Evolutionary conservation across 2,797 vertebrate genomes (phyloP).

Genomic region (Poeciliopsis turneri): DNA sequence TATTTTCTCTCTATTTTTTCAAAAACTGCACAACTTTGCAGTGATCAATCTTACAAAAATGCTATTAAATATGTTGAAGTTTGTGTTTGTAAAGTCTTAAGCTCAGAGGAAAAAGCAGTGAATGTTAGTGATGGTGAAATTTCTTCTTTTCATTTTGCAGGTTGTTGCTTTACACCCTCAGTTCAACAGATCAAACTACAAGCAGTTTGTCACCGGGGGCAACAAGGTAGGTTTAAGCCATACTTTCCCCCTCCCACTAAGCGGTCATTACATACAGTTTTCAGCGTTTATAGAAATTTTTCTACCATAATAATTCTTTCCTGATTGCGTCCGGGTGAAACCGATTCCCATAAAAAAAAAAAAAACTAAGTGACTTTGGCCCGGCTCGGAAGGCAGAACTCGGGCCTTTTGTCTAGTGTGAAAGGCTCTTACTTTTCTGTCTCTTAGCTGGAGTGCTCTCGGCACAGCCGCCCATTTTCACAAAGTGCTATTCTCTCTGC

Average conservation of each 20-base stretch:
- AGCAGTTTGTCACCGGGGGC: conserved; percentile 97
- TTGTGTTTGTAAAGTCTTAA: background rate
- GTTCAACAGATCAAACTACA: conserved; percentile 93
- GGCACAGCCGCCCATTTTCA: conserved; percentile 81
- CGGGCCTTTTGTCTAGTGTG: conserved; percentile 66
- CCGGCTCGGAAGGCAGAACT: conserved; percentile 43
- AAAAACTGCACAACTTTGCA: background rate
- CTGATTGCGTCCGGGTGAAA: conserved; percentile 56
- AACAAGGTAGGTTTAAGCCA: conserved; percentile 88
- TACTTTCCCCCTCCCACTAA: conserved; percentile 7
- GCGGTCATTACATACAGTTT: conserved; percentile 40
- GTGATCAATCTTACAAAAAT: background rate
- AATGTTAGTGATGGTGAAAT: background rate
- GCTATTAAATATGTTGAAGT: background rate
- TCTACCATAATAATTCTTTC: conserved; percentile 48
- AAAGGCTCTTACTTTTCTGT: conserved; percentile 78
- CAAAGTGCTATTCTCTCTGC: conserved; percentile 82
- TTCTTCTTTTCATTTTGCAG: conserved; percentile 50
- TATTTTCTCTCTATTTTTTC: background rate
- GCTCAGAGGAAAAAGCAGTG: background rate
- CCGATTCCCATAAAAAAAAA: conserved; percentile 50
- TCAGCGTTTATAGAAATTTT: conserved; percentile 21
- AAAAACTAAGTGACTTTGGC: conserved; percentile 56
- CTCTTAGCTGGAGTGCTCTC: conserved; percentile 76
- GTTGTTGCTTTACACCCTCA: conserved; percentile 93